Evolutionary conservation across 2,797 vertebrate genomes (phyloP).

Genomic region (Philypnodon macrostomus): DNA sequence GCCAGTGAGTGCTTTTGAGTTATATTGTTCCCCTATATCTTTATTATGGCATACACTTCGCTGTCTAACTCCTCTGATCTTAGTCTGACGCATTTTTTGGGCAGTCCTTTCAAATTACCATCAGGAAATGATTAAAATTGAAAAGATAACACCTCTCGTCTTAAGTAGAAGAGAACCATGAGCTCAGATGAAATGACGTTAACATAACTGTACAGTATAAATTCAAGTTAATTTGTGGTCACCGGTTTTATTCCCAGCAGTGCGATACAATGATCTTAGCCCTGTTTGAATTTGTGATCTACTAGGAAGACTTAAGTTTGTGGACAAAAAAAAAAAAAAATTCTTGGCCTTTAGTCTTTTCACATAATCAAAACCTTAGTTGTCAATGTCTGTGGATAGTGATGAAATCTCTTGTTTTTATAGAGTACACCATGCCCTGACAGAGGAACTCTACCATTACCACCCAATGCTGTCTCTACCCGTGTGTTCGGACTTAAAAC

Average conservation of each 20-base stretch:
- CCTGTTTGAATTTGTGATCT: slow-evolving; percentile 9
- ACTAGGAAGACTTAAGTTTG: not conserved
- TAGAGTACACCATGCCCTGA: slow-evolving; percentile 33
- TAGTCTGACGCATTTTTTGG: not conserved
- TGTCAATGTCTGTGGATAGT: slow-evolving; percentile 4
- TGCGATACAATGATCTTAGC: slow-evolving; percentile 19
- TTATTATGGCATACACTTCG: not conserved
- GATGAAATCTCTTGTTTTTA: slow-evolving; percentile 29
- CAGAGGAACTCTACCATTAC: slow-evolving; percentile 11
- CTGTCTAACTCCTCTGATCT: slow-evolving; percentile 7
- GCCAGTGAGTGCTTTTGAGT: no score
- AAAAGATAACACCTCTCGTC: slow-evolving; percentile 8
- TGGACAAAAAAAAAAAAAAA: no score
- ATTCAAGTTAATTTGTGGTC: slow-evolving; percentile 31
- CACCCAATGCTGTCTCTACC: slow-evolving; percentile 9
- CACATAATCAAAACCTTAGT: slow-evolving; percentile 3
- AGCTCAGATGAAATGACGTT: slow-evolving; percentile 30
- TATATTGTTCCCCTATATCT: not conserved
- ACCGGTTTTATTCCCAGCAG: slow-evolving; percentile 20
- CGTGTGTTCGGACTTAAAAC: slow-evolving; percentile 21
- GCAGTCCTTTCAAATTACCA: slow-evolving; percentile 12
- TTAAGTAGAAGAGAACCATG: slow-evolving; percentile 5
- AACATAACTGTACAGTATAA: slow-evolving; percentile 17
- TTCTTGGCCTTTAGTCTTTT: not conserved
- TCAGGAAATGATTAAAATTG: slow-evolving; percentile 14